Evolutionary conservation across 2,113 vertebrate species (phyloP), one percentile per base, ranked within the genome.

Genomic region (Salvelinus alpinus): DNA sequence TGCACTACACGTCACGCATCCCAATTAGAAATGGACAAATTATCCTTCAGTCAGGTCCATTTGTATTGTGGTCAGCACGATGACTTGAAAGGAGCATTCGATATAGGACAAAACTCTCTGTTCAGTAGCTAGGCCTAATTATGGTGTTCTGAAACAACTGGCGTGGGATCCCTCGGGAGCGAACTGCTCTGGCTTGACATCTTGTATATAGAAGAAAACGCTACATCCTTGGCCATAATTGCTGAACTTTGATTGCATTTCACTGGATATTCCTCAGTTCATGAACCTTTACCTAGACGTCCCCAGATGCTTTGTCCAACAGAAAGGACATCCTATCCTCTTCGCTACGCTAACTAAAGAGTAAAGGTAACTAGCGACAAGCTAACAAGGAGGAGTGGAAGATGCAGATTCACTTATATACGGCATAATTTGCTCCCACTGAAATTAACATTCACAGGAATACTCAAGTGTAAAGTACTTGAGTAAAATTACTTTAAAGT

Each of bases 351-450:
- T 86, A 91, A 86, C 82, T 88, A 90, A 91, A 91, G 87, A 89
- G 78, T 88, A 88, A 89, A 89, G 89, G 91, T 93, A 93, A 94
- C 93, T 92, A 92, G 84, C 74, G 64, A 78, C 80, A 80, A 80
- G 88, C 87, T 90, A 89, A 89, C 82, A 78, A 85, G 83, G 87
- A 87, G 77, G 83, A 44, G 8, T 44, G 87, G 77, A 86, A 86
- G 76, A 90, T 88, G 87, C 85, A 86, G 75, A 90, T 86, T 86
- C 66, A 83, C 57, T 80, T 89, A 84, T 81, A 84, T 80, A 79
- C 84, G 72, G 81, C 88, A 54, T 89, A 91, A 92, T 91, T 89
- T 88, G 84, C 80, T 92, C 92, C 88, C 91, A 70, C 51, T 75
- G 73, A 89, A 80, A 34, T 78, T 81, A 81, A 69, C 68, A 72